Percentiles rank a stretch among this genome's conserved stretches.
These are phyloP conservation scores for Vespertilio murinus DNA, from an alignment of 2,797 vertebrate genomes.

Conservation along the genomic window DNA sequence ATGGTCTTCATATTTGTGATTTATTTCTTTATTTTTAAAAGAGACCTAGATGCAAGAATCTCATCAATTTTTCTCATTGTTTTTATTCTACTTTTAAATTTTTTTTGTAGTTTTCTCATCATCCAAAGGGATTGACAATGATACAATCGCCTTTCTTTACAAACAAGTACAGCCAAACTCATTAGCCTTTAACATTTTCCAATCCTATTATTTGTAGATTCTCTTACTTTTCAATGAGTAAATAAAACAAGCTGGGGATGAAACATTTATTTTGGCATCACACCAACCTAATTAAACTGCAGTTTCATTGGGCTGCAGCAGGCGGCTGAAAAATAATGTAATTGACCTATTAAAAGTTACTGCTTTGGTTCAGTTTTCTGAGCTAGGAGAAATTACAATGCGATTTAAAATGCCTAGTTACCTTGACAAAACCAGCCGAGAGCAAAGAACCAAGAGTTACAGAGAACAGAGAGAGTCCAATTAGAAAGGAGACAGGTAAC, in stretches of 20 bases:
- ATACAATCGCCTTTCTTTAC: not conserved
- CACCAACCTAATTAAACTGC: constrained; percentile 76
- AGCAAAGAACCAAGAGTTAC: constrained; percentile 39
- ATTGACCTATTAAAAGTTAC: constrained; percentile 77
- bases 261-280: constrained; percentile 75
- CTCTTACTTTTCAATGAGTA: constrained; percentile 73
- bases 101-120: not conserved
- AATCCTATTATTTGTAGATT: constrained; percentile 72
- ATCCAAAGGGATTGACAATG: not conserved
- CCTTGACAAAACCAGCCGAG: constrained; percentile 57
- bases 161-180: constrained; percentile 51
- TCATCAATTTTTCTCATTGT: not conserved
- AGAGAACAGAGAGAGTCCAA: constrained; percentile 55
- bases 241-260: constrained; percentile 79
- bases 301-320: constrained; percentile 73
- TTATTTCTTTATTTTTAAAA: not conserved
- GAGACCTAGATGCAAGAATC: not conserved
- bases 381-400: constrained; percentile 57
- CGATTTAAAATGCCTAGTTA: constrained; percentile 71
- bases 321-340: constrained; percentile 74
- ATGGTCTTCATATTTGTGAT: not conserved
- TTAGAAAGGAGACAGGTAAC: constrained; percentile 59
- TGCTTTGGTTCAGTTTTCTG: constrained; percentile 61
- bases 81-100: not conserved
- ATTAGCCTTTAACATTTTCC: constrained; percentile 71